Base-by-base conservation (phyloP, 2,888 invertebrate species). In the Thyatira batis region DNA sequence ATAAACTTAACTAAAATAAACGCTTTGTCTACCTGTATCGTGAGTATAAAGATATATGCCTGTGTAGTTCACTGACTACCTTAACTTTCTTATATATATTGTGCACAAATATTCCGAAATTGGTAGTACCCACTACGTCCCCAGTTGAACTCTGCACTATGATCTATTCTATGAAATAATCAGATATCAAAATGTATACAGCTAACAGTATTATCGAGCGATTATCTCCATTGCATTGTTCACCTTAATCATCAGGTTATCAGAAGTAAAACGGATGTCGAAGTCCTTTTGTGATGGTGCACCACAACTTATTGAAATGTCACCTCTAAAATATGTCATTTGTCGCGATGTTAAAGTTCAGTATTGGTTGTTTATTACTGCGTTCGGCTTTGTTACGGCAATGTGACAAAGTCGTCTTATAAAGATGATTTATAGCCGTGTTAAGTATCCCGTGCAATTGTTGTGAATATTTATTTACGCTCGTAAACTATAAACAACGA, bases 361-460 rank as follows among this genome's bases (percentile, higher is more conserved):
- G 76, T 77, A 67, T 88, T 57, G 69, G 60, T 63, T 71, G 69
- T 56, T 54, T 57, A 63, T 66, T 66, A 53, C 59, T 51, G 57
- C 61, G 60, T 61, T 57, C 67, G 69, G 79, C 78, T 79, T 84
- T 85, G 84, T 86, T 80, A 82, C 78, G 72, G 76, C 82, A 78
- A 84, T 87, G 85, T 89, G 89, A 91, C 91, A 91, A 89, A 87
- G 85, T 89, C 89, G 77, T 84, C 86, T 88, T 91, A 90, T 87
- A 88, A 87, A 89, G 75, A 89, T 91, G 91, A 91, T 90, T 88
- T 90, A 90, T 89, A 68, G 61, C 54, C 80, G 84, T 89, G 92
- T 90, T 91, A 91, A 92, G 90, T 91, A 90, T 84, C 82, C 86
- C 80, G 80, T 81, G 85, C 90, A 89, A 92, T 91, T 91, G 91